Base-by-base conservation (phyloP, 2,888 invertebrate genomes). In the Ormyrus rosae region DNA sequence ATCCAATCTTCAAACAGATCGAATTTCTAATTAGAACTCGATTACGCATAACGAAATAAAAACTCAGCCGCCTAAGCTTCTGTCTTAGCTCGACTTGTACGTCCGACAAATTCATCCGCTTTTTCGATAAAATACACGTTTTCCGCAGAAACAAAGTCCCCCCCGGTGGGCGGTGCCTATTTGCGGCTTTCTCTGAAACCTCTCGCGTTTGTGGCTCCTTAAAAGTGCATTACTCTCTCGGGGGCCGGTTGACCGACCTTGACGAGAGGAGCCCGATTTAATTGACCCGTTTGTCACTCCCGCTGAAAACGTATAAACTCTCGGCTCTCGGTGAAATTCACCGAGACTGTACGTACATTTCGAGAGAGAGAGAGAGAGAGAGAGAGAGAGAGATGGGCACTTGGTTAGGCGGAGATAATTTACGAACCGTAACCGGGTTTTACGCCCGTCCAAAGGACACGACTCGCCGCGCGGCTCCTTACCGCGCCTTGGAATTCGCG, bases 201-300 rank as follows among this genome's bases (percentile, higher is more conserved):
- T 56, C 64, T 34, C 34, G 48, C 55, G 19, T 48, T 56, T 19
- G 51, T 5, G 19, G n/a, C 64, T 65, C 13, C 64, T 50, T 50
- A 48, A 56, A 65, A 58, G 74, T 74, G 74, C 74, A 74, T 74
- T 74, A 67, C 65, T 50, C 74, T 34, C 34, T 34, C 34, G 19
- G 45, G n/a, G 46, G 34, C 48, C 58, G 34, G 45, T 65, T 58
- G 65, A 58, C 56, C 74, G 65, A 58, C 74, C 74, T 74, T 67
- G 74, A 50, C 19, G 65, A 34, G 34, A 34, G 34, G 19, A 3
- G 34, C 7, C 7, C 34, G n/a, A 74, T 67, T 72, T 50, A 10
- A 65, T 56, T n/a, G 50, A 50, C 56, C 19, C 51, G 68, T 19
- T 63, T 64, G 46, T 55, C 13, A 34, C 34, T 34, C 34, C 34